Conservation (phyloP, 2,113 vertebrate species). For the Machaerirhynchus nigripectus region DNA sequence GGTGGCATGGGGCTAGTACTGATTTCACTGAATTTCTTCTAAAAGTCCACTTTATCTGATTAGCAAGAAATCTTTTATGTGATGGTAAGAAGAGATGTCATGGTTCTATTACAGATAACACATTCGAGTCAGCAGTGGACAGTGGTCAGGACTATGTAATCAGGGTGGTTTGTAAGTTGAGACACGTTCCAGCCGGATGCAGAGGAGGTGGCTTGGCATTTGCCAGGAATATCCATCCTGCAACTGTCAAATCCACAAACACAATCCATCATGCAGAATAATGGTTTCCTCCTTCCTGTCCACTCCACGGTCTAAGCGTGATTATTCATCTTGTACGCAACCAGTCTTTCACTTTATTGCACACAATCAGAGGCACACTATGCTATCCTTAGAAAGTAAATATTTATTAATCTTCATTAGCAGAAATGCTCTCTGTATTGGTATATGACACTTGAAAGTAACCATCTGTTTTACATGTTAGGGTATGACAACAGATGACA, state of each 20-base stretch:
- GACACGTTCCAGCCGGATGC: background rate
- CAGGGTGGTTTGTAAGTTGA: slow-evolving; percentile 10
- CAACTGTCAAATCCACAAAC: slow-evolving; percentile 29
- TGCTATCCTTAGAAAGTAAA: background rate
- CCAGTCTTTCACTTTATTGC: background rate
- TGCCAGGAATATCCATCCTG: slow-evolving; percentile 2
- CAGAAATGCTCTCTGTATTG: background rate
- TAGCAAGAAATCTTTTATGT: background rate
- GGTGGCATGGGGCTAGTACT: background rate
- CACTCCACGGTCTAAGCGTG: background rate
- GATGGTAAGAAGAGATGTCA: background rate
- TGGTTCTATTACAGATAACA: background rate
- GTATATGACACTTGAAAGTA: background rate
- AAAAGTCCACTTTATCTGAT: background rate
- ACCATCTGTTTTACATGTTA: background rate
- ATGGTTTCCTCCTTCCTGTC: slow-evolving; percentile 35
- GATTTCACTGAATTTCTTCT: background rate
- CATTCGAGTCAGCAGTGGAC: background rate
- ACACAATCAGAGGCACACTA: background rate
- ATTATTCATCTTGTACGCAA: background rate
- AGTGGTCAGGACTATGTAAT: background rate
- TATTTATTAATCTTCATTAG: background rate
- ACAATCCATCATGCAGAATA: background rate
- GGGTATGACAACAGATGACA: background rate
- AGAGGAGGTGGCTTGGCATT: slow-evolving; percentile 25